These are phyloP conservation scores for Xiphophorus maculatus DNA, from an alignment of 2,113 vertebrate species.

Conservation along the genomic window DNA sequence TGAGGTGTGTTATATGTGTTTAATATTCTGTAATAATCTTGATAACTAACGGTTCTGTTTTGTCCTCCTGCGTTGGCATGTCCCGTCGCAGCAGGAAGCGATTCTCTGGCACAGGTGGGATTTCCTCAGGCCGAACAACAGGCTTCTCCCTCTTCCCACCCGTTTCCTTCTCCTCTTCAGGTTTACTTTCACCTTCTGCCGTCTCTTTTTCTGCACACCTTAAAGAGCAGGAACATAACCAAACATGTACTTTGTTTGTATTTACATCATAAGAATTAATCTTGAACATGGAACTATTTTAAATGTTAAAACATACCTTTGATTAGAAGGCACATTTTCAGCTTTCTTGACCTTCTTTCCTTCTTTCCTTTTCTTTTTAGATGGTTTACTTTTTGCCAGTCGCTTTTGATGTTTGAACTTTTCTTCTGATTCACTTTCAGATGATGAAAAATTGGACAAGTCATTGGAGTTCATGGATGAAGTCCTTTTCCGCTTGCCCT, in stretches of 20 bases:
- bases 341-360: slow-evolving; percentile 71
- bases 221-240: slow-evolving; percentile 19
- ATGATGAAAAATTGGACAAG: slow-evolving; percentile 54
- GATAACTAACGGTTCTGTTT: slow-evolving; percentile 83
- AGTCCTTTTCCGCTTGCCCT: slow-evolving; percentile 85
- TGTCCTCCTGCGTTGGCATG: slow-evolving; percentile 80
- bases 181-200: slow-evolving; percentile 79
- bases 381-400: slow-evolving; percentile 81
- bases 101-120: slow-evolving; percentile 97
- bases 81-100: slow-evolving; percentile 93
- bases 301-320: slow-evolving; percentile 33
- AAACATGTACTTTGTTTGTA: not conserved
- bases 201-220: slow-evolving; percentile 80
- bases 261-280: not conserved
- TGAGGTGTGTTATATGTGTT: not conserved
- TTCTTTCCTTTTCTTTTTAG: slow-evolving; percentile 83
- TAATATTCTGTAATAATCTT: not conserved
- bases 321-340: slow-evolving; percentile 8
- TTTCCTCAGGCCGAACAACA: slow-evolving; percentile 95
- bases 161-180: slow-evolving; percentile 79
- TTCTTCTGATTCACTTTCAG: slow-evolving; percentile 82
- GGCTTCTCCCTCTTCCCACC: slow-evolving; percentile 90
- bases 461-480: slow-evolving; percentile 81
- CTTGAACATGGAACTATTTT: not conserved
- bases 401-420: slow-evolving; percentile 81